These are phyloP conservation scores for Mongoloraphidia duomilia DNA, from an alignment of 2,888 invertebrate species.

Conservation along the genomic window DNA sequence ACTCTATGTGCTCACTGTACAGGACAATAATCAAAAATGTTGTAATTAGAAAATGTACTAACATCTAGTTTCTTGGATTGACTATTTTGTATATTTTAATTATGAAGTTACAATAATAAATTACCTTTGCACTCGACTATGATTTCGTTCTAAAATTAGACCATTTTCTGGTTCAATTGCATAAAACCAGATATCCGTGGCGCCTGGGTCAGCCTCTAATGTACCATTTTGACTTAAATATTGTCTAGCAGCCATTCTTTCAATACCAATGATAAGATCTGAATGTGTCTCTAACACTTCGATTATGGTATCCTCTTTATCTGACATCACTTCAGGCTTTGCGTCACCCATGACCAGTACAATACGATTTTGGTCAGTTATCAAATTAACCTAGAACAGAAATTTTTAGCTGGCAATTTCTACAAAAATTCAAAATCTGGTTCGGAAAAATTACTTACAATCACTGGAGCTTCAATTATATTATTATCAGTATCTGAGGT, in stretches of 20 bases:
- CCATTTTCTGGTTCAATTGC: conserved; percentile 67
- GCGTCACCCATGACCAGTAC: conserved; percentile 63
- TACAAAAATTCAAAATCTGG: conserved; percentile 23
- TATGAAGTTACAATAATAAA: conserved; percentile 17
- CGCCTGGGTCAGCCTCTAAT: conserved; percentile 50
- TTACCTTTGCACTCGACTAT: conserved; percentile 52
- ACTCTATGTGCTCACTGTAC: no score
- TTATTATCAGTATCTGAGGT: conserved; percentile 45
- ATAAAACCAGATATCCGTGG: conserved; percentile 81
- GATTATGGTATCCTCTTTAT: conserved; percentile 38
- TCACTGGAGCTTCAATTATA: conserved; percentile 45
- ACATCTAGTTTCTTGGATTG: no score
- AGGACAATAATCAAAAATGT: background rate
- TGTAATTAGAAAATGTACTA: background rate
- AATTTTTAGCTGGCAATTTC: conserved; percentile 18
- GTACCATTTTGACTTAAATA: conserved; percentile 61
- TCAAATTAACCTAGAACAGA: conserved; percentile 52
- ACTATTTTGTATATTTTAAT: no score
- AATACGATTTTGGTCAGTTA: conserved; percentile 62
- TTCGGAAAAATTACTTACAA: conserved; percentile 34
- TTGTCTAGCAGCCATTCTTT: conserved; percentile 67
- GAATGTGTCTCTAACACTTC: conserved; percentile 55
- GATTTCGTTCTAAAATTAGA: conserved; percentile 56
- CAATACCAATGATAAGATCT: conserved; percentile 64
- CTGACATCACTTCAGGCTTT: conserved; percentile 51